phyloP scores from a whole-genome alignment of 1,140 invertebrate genomes.

The Aporrectodea caliginosa region DNA sequence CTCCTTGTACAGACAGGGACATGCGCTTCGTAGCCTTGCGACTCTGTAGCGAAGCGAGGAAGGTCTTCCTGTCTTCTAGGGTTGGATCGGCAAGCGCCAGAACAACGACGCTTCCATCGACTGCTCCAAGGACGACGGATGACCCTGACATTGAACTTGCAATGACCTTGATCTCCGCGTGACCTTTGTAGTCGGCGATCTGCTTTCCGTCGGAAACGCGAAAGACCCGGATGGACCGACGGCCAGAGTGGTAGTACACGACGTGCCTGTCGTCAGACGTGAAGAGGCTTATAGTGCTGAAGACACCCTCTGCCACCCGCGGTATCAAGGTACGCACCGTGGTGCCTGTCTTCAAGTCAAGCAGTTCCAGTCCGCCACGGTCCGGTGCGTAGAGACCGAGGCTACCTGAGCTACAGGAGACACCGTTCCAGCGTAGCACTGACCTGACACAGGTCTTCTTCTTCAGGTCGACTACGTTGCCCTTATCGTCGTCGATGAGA shows the following conservation, averaged over 20 bases:
- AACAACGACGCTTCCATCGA: slow-evolving; percentile 88
- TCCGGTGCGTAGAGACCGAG: slow-evolving; percentile 87
- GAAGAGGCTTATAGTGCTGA: slow-evolving; percentile 89
- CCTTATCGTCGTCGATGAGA: slow-evolving; percentile 84
- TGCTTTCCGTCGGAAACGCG: slow-evolving; percentile 79
- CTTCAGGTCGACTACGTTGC: slow-evolving; percentile 63
- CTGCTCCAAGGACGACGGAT: slow-evolving; percentile 69
- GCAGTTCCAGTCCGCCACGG: slow-evolving; percentile 78
- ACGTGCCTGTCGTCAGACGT: slow-evolving; percentile 91
- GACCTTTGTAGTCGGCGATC: slow-evolving; percentile 87
- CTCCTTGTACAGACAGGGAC: background rate
- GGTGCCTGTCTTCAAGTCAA: slow-evolving; percentile 62
- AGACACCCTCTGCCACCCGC: slow-evolving; percentile 86
- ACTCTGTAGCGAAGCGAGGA: background rate
- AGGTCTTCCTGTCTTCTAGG: background rate
- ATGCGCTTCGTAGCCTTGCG: background rate
- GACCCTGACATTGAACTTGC: background rate
- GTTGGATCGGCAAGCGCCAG: slow-evolving; percentile 79
- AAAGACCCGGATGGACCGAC: slow-evolving; percentile 86
- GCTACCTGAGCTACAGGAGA: slow-evolving; percentile 61
- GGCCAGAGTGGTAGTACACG: slow-evolving; percentile 90
- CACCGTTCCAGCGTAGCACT: slow-evolving; percentile 60
- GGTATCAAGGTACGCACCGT: slow-evolving; percentile 80
- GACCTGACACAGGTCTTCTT: slow-evolving; percentile 58
- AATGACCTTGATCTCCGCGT: slow-evolving; percentile 67